Evolutionary conservation across 2,888 invertebrate species (phyloP), one percentile per base, ranked within the genome.

Genomic region (Agrotis segetum): DNA sequence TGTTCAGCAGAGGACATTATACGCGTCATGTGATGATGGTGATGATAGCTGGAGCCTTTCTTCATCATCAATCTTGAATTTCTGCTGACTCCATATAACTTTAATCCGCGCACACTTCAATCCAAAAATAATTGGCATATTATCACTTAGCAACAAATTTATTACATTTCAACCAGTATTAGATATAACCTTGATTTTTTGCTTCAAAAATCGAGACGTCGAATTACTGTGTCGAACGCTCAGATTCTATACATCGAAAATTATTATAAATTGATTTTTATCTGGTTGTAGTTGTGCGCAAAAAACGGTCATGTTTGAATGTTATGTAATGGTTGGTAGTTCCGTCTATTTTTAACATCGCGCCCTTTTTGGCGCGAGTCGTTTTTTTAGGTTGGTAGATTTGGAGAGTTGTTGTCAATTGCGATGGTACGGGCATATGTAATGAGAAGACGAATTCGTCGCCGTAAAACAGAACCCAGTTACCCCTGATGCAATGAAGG

Each of bases 211-310:
- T 65, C 70, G 77, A 77, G 58, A 77, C 75, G 75, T 53, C 65
- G 81, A 85, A 88, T 87, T 82, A 87, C 76, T 77, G 80, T 79
- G 84, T 81, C 78, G 62, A 74, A 71, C 69, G 56, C 67, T 71
- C 67, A 21, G n/a, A 61, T 44, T 66, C 73, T 47, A 79, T 80
- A 78, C 81, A 83, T 83, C 79, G 68, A 71, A 86, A 86, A 84
- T 86, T 82, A 86, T 85, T 81, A 83, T 87, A 85, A 88, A 88
- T 88, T 85, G 85, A 88, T 88, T 84, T 84, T 74, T 78, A 84
- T 85, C 79, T 76, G 44, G 24, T 67, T 3, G 60, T 53, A 61
- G 71, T 71, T 55, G 52, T 60, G 52, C 7, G 11, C 46, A 78
- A 82, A 78, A 78, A 78, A 47, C n/a, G 5, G 61, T 0, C 79